These are phyloP conservation scores for Lasiurus borealis DNA, from an alignment of 2,113 vertebrate genomes.

Conservation along the genomic window DNA sequence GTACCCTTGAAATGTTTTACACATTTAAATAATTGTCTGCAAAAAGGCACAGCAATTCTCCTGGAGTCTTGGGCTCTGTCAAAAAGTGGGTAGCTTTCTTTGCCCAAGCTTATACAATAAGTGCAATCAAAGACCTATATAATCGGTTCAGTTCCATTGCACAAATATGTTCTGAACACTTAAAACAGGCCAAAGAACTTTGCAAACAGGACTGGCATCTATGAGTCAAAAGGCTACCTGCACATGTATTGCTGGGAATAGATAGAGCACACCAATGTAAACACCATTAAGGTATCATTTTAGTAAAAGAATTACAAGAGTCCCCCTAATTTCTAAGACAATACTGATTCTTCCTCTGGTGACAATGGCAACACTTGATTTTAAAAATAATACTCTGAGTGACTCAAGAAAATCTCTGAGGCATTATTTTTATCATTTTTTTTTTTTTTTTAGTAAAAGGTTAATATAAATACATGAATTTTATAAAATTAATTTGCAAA, in stretches of 20 bases:
- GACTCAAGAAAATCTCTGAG: background rate
- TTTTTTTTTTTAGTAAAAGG: background rate
- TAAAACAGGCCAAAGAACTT: background rate
- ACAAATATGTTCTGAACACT: background rate
- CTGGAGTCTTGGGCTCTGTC: background rate
- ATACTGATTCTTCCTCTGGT: background rate
- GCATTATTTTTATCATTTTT: background rate
- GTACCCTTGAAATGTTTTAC: background rate
- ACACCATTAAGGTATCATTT: background rate
- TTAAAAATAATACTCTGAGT: background rate
- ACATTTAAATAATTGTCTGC: background rate
- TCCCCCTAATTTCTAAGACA: background rate
- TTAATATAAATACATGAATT: background rate
- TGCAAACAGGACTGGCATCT: background rate
- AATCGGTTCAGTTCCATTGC: background rate
- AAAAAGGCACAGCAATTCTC: background rate
- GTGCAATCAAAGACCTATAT: background rate
- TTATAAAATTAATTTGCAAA: background rate
- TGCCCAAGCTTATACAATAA: background rate
- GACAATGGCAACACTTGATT: background rate
- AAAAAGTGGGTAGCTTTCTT: constrained; percentile 27
- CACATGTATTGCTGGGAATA: background rate
- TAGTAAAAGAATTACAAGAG: background rate
- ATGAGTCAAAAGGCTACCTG: background rate
- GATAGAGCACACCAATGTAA: background rate